phyloP scores from a whole-genome alignment of 2,888 invertebrate species.

The Chrysopilus asiliformis region DNA sequence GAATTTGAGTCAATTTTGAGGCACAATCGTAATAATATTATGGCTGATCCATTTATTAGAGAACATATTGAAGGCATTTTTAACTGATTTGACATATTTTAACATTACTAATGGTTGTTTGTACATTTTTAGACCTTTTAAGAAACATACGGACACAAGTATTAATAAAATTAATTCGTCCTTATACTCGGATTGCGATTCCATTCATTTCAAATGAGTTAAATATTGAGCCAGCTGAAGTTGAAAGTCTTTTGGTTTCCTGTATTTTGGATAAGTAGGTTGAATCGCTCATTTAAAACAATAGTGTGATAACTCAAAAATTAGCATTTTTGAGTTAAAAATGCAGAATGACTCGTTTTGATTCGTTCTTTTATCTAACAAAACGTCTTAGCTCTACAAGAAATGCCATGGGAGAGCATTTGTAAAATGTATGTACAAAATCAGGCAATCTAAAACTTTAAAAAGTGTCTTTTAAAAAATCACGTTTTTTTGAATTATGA shows the following conservation, averaged over 20 bases:
- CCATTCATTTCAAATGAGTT: constrained; percentile 93
- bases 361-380: too few species aligned
- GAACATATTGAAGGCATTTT: constrained; percentile 84
- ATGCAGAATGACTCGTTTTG: too few species aligned
- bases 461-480: too few species aligned
- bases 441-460: too few species aligned
- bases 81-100: not conserved
- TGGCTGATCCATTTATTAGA: constrained; percentile 98
- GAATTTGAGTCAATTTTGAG: constrained; percentile 95
- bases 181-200: constrained; percentile 96
- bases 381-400: too few species aligned
- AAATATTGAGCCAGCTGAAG: constrained; percentile 87
- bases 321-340: not conserved
- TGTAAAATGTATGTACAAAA: too few species aligned
- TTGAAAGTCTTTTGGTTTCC: constrained; percentile 90
- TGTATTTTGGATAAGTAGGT: constrained; percentile 94
- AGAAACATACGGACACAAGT: constrained; percentile 96
- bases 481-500: too few species aligned
- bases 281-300: not conserved
- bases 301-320: not conserved
- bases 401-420: too few species aligned
- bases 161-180: constrained; percentile 89
- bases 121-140: constrained; percentile 54
- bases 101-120: not conserved
- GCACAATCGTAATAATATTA: constrained; percentile 87